phyloP scores from a whole-genome alignment of 2,113 vertebrate genomes.

The Raja brachyura region DNA sequence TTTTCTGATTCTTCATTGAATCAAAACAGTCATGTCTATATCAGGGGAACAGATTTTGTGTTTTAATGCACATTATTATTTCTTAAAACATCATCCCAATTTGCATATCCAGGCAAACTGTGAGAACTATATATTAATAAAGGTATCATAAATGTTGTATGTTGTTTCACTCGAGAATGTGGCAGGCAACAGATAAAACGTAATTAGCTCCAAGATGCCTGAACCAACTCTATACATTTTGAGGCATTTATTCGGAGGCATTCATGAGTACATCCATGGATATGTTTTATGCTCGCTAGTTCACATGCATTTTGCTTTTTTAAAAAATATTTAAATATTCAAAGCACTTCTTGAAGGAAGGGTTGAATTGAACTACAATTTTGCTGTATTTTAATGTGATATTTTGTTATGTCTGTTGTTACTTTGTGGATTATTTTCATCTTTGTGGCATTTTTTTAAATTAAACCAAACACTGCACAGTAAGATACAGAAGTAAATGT shows the following conservation, averaged over 20 bases:
- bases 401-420: not conserved
- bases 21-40: not conserved
- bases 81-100: not conserved
- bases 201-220: not conserved
- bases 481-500: not conserved
- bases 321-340: not conserved
- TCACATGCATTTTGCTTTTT: not conserved
- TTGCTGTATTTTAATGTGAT: not conserved
- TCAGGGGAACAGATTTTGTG: not conserved
- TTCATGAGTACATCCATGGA: not conserved
- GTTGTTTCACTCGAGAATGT: not conserved
- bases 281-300: not conserved
- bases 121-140: constrained; percentile 11
- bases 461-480: not conserved
- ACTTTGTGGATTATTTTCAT: not conserved
- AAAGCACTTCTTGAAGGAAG: not conserved
- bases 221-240: not conserved
- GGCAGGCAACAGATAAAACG: not conserved
- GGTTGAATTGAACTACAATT: not conserved
- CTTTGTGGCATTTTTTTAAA: not conserved
- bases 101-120: not conserved
- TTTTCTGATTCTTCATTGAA: too few species aligned
- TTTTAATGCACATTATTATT: constrained; percentile 8
- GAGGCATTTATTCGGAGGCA: not conserved
- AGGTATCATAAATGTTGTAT: not conserved